Percentiles rank a stretch among this genome's conserved stretches.
phyloP scores from a whole-genome alignment of 2,113 vertebrate species.

The Protobothrops flavoviridis region DNA sequence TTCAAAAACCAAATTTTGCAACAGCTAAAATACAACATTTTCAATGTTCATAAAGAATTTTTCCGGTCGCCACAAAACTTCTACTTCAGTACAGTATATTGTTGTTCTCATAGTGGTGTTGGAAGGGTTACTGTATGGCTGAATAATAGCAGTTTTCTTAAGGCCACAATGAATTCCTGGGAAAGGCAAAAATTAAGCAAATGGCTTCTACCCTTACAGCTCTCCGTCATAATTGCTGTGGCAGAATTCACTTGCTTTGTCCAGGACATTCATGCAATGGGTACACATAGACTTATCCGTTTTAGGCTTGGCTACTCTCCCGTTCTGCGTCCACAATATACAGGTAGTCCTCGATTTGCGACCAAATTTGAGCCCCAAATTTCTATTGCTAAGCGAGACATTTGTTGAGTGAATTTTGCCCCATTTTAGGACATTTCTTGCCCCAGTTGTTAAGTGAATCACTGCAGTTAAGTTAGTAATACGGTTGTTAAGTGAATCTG shows the following conservation, averaged over 20 bases:
- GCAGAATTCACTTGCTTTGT: neutral
- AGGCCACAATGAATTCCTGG: neutral
- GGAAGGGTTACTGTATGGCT: neutral
- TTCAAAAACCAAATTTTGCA: neutral
- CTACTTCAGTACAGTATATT: neutral
- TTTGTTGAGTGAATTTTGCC: neutral
- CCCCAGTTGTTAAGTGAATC: neutral
- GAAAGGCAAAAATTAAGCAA: neutral
- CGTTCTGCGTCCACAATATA: neutral
- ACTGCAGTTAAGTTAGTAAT: neutral
- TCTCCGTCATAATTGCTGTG: no score
- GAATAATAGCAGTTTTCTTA: neutral
- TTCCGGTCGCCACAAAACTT: neutral
- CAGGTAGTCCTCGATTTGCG: neutral
- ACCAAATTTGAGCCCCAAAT: neutral
- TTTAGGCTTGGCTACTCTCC: neutral
- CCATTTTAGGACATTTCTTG: neutral
- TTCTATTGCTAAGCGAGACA: neutral
- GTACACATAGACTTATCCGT: neutral
- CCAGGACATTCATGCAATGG: no score
- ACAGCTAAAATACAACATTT: neutral
- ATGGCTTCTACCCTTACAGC: neutral
- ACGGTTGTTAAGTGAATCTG: neutral
- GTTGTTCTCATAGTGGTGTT: neutral
- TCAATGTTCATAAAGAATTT: neutral